Percentiles rank a stretch among this genome's conserved stretches.
These are phyloP conservation scores for Tanaodytes sp. DNA, from an alignment of 2,888 invertebrate species.

Conservation along the genomic window DNA sequence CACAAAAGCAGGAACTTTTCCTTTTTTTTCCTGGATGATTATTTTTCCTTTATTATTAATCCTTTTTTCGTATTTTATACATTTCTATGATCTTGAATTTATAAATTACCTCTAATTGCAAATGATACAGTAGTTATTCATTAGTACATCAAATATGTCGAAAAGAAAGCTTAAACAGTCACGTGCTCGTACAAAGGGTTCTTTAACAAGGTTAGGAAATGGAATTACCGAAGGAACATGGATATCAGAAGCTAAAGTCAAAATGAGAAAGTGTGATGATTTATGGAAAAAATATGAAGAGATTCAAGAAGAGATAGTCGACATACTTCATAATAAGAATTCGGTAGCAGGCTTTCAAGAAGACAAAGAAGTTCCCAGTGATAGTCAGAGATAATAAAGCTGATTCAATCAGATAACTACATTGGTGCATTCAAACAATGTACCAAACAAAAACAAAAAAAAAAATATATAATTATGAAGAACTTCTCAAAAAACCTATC, in stretches of 20 bases:
- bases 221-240: background rate
- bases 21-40: no score
- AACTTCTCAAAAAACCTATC: background rate
- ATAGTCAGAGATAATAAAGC: slow-evolving; percentile 18
- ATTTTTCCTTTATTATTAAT: no score
- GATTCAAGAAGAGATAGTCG: background rate
- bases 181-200: slow-evolving; percentile 4
- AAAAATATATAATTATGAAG: slow-evolving; percentile 2
- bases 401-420: slow-evolving; percentile 9
- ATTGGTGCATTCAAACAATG: slow-evolving; percentile 15
- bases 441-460: slow-evolving; percentile 14
- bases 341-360: background rate
- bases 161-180: background rate
- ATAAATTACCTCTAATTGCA: no score
- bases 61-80: no score
- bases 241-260: slow-evolving; percentile 2
- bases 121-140: no score
- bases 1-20: no score
- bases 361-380: background rate
- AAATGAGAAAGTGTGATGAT: background rate
- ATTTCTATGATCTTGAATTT: no score
- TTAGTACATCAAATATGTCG: no score
- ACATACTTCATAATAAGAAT: background rate
- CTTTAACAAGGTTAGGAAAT: slow-evolving; percentile 7
- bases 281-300: background rate